Evolutionary conservation across 2,113 vertebrate species (phyloP), one percentile per base, ranked within the genome.

Genomic region (Sisor rabdophorus): DNA sequence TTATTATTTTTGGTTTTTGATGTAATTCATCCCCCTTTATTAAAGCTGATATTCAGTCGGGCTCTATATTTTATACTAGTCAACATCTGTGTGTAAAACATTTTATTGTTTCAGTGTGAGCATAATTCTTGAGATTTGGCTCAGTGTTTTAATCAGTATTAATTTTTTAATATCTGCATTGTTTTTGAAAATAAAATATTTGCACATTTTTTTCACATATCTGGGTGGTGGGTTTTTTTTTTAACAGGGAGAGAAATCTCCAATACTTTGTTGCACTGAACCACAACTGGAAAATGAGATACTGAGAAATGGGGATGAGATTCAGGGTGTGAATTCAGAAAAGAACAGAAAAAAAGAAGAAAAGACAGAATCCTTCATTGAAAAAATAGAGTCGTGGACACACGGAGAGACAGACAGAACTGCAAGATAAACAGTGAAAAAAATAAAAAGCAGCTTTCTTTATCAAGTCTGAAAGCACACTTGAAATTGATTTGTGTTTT

Each of bases 161-260:
- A 50, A 63, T 79, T 84, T 76, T 60, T 80, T 84, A 80, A 80
- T 79, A 68, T 81, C 53, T 71, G 55, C 80, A 61, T 82, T 79
- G n/a, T n/a, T 60, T 80, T 73, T 73, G 68, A 82, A 4, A 88
- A 85, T 88, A 88, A 88, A 88, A 78, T 81, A 36, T 80, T 79
- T 59, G 54, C 59, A 78, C 48, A 75, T 44, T 52, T 47, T 44
- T 52, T 47, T 56, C 17, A 26, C 17, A 44, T 22, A n/a, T 1
- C 24, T 40, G 13, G 28, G 7, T 59, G 55, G 16, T 30, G n/a
- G n/a, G n/a, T n/a, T 61, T 47, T 26, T 44, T 19, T 19, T 36
- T 6, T 6, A 2, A 36, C 32, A 36, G 32, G 32, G 32, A 6
- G 32, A 6, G 2, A 36, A 36, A 36, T 32, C 32, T 3, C 2